A percentile compares a stretch with the other conserved stretches of the same genome.
Evolutionary conservation across 2,797 vertebrate species (phyloP).

Genomic region (Podarcis siculus): DNA sequence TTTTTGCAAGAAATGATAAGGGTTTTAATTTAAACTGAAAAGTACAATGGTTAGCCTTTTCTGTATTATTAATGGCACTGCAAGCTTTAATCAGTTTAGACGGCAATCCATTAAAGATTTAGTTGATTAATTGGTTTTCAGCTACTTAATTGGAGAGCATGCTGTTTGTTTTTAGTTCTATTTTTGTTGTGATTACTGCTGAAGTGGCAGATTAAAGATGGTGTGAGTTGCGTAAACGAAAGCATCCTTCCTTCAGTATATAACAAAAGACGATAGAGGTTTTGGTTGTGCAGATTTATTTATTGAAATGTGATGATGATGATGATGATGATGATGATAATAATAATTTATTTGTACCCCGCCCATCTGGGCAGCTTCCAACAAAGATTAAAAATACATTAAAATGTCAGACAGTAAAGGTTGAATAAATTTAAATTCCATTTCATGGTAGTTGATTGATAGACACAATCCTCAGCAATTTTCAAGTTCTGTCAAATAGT

Average conservation of each 20-base stretch:
- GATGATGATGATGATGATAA: too few species aligned
- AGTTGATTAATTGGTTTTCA: not conserved
- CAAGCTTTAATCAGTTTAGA: not conserved
- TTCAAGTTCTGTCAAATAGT: not conserved
- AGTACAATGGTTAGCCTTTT: not conserved
- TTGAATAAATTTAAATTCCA: not conserved
- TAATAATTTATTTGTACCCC: too few species aligned
- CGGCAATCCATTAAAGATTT: not conserved
- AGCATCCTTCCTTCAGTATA: not conserved
- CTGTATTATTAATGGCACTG: not conserved
- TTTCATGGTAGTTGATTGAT: not conserved
- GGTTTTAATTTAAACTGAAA: not conserved
- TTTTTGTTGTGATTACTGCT: not conserved
- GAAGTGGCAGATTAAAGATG: not conserved
- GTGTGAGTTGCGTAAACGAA: too few species aligned
- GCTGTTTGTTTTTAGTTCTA: not conserved
- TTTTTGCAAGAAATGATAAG: not conserved
- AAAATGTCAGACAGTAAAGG: too few species aligned
- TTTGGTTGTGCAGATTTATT: not conserved
- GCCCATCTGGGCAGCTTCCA: too few species aligned
- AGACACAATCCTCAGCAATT: not conserved
- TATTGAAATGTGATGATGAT: not conserved
- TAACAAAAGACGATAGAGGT: not conserved
- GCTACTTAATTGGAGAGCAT: not conserved
- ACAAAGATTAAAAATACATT: too few species aligned